These are phyloP conservation scores for Cephus cinctus DNA, from an alignment of 1,140 invertebrate genomes.

Conservation along the genomic window DNA sequence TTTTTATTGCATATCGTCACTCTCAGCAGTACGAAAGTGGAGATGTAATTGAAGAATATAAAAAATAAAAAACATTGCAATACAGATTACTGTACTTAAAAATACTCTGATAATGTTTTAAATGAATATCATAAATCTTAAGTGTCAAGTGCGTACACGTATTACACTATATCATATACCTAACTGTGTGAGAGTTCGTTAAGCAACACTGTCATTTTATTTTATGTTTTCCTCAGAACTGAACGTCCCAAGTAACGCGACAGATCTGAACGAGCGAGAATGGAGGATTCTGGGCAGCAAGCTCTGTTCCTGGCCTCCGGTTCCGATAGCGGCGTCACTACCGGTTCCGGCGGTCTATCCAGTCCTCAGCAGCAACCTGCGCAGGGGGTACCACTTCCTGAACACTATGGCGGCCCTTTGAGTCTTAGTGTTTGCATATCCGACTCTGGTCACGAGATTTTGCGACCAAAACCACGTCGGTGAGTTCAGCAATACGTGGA, in stretches of 20 bases:
- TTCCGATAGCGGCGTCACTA: slow-evolving; percentile 18
- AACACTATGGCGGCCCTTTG: slow-evolving; percentile 56
- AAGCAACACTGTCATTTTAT: too few relatives aligned
- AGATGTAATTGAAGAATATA: too few relatives aligned
- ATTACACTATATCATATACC: too few relatives aligned
- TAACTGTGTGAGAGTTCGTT: too few relatives aligned
- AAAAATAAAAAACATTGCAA: too few relatives aligned
- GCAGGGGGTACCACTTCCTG: slow-evolving; percentile 31
- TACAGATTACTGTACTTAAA: too few relatives aligned
- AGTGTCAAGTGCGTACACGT: too few relatives aligned
- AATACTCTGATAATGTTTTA: too few relatives aligned
- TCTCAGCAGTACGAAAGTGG: too few relatives aligned
- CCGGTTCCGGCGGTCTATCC: slow-evolving; percentile 28
- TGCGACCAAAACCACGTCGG: slow-evolving; percentile 84
- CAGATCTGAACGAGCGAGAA: slow-evolving; percentile 32
- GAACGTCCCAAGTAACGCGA: slow-evolving; percentile 17
- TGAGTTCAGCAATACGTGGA: slow-evolving; percentile 55
- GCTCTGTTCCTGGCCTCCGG: slow-evolving; percentile 28
- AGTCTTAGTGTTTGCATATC: slow-evolving; percentile 66
- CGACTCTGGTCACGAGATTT: slow-evolving; percentile 78
- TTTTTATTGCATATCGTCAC: too few relatives aligned
- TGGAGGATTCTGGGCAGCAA: slow-evolving; percentile 35
- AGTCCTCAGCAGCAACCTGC: slow-evolving; percentile 31
- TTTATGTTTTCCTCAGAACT: too few relatives aligned
- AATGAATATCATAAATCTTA: too few relatives aligned